Evolutionary conservation across 2,113 vertebrate genomes (phyloP), one percentile per base, ranked within the genome.

Genomic region (Eulemur macaco): DNA sequence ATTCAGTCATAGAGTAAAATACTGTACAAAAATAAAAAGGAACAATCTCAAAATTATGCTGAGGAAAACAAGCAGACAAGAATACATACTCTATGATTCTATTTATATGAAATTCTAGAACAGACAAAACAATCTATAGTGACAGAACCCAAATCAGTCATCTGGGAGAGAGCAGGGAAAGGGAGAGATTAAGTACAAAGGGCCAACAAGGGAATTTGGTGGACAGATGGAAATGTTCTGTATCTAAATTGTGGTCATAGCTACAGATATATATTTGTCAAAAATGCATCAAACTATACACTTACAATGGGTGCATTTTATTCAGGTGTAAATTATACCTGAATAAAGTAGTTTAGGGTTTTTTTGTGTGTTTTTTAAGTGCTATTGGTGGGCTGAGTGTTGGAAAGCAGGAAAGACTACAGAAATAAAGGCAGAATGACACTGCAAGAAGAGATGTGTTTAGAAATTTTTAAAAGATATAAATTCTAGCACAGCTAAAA

Each of bases 401-500:
- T 27, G 42, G 10, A 77, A 56, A 89, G 23, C 58, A 74, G 3
- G 8, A 69, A 92, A 77, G 10, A 86, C n/a, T 76, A 73, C 4
- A 82, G n/a, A 93, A 78, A 77, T 2, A 93, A 86, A 77, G 14
- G 23, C 45, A 87, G 50, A 95, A 83, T 39, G 9, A 78, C 12
- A 78, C 6, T 34, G 27, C 39, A 88, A 80, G 45, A 85, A 45
- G 69, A 20, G 39, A 25, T n/a, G 1, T 87, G 80, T 84, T 89
- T 83, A 39, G 52, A 73, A 25, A 11, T 60, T 27, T 60, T 60
- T 21, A 42, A 73, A 42, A 73, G 25, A 64, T 63, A 87, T 37
- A 82, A 66, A 88, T 90, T 92, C 68, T 68, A 74, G 85, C 88
- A 94, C 0, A 81, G 31, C 60, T 92, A 88, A 96, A 95, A 86